A percentile compares a stretch with the other conserved stretches of the same genome.
Evolutionary conservation across 2,113 vertebrate genomes (phyloP).

Genomic region (Solea solea): DNA sequence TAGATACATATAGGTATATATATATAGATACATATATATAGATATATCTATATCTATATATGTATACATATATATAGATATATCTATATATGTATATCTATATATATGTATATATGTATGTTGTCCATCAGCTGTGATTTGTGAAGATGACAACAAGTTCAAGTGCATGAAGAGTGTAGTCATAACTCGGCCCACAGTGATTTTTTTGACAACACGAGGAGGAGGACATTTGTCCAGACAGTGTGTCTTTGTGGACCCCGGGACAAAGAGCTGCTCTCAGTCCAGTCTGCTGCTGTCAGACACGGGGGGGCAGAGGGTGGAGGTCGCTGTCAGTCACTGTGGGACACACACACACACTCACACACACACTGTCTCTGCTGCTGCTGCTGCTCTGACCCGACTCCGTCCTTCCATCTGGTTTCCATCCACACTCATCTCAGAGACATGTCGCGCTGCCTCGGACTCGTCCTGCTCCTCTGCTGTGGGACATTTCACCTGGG

Average conservation of each 20-base stretch:
- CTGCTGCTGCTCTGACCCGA: not conserved
- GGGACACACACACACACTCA: not conserved
- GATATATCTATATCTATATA: too few relatives aligned
- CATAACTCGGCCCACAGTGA: not conserved
- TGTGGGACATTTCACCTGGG: constrained; percentile 49
- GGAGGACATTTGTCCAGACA: constrained; percentile 34
- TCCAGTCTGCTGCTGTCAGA: not conserved
- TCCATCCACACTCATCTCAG: not conserved
- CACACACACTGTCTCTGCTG: not conserved
- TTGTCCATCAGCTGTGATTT: too few relatives aligned
- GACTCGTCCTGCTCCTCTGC: constrained; percentile 60
- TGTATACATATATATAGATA: too few relatives aligned
- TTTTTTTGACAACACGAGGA: constrained; percentile 18
- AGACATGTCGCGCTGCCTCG: constrained; percentile 59
- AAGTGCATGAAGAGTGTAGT: not conserved
- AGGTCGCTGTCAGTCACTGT: not conserved
- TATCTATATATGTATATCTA: not conserved
- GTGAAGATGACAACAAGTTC: not conserved
- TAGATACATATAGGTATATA: not conserved
- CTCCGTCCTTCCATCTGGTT: not conserved
- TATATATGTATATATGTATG: not conserved
- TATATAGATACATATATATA: too few relatives aligned
- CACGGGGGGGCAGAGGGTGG: not conserved
- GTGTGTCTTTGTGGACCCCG: constrained; percentile 52
- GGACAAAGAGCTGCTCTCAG: constrained; percentile 62